Evolutionary conservation across 2,888 invertebrate genomes (phyloP).

Genomic region (Sesamia inferens): DNA sequence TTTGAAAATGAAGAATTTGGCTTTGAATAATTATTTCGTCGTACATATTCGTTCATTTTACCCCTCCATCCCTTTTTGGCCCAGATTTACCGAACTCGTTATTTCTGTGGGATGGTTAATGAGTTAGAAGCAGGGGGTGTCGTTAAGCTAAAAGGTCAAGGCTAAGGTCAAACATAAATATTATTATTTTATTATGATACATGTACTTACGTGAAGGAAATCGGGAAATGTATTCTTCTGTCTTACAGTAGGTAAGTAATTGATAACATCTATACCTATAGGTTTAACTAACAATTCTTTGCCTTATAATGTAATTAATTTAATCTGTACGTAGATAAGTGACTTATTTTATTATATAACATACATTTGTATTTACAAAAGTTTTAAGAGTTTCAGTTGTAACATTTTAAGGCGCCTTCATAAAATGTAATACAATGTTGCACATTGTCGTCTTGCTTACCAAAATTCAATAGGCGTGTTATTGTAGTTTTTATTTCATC

Average conservation of each 20-base stretch:
- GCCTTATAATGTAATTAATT: not conserved
- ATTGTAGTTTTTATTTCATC: too few species aligned
- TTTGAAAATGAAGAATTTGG: conserved; percentile 15
- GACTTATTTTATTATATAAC: too few species aligned
- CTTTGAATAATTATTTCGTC: conserved; percentile 25
- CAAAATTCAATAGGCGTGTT: conserved; percentile 8
- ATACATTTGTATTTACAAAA: too few species aligned
- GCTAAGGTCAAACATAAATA: conserved; percentile 18
- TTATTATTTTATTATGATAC: conserved; percentile 8
- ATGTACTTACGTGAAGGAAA: not conserved
- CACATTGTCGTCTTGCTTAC: not conserved
- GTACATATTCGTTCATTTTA: conserved; percentile 12
- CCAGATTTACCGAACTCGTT: conserved; percentile 37
- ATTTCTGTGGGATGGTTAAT: conserved; percentile 44
- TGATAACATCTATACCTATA: not conserved
- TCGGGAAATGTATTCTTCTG: too few species aligned
- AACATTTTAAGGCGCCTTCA: conserved; percentile 10
- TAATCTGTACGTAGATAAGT: not conserved
- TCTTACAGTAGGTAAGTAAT: not conserved
- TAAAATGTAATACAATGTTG: not conserved
- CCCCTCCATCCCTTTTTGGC: conserved; percentile 16
- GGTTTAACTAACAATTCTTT: not conserved
- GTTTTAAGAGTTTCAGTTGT: too few species aligned
- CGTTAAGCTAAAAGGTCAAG: conserved; percentile 44
- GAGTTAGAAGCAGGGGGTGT: conserved; percentile 16